Base-by-base conservation (phyloP, 64 coral and sea anemone species). In the Actinia tenebrosa region DNA sequence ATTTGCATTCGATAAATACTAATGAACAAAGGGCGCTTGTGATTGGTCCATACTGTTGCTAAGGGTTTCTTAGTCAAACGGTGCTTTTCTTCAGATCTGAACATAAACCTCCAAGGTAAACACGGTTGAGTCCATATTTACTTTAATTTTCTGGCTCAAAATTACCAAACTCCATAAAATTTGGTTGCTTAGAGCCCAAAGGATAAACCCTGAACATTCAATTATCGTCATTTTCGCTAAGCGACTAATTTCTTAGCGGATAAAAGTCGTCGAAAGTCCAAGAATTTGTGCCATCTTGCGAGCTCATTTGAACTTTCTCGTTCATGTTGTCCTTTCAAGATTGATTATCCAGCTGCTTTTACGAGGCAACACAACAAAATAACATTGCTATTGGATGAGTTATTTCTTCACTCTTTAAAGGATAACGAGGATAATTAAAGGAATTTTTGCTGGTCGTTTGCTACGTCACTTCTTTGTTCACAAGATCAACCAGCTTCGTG, bases 391-490 rank as follows among this genome's bases (percentile, higher is more conserved):
- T 75, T 75, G 22, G n/a, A 27, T 75, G 23, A 42, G 26, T 3
- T 43, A 75, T 75, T 75, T 42, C 69, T 75, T 75, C 27, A 75
- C 18, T 75, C 69, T 42, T 75, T 75, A 37, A 42, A 30, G 69
- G 69, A 30, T 75, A 75, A 75, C 69, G 69, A 75, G 69, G 25
- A 75, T 42, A 75, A 75, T 75, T 75, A 75, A 26, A 75, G 26
- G 69, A 75, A 75, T 75, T 75, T 75, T 75, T 75, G 23, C 23
- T 42, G 69, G 23, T 75, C 69, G 42, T 75, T 75, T 75, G 5
- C 69, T 5, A 75, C 69, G 27, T 75, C 69, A 75, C 27, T 2
- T 75, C 69, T 75, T 75, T 75, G 69, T 75, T 75, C 26, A 43
- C 7, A 23, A 75, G 69, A 26, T 75, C 26, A 75, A 27, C 69